A percentile compares a stretch with the other conserved stretches of the same genome.
phyloP scores from a whole-genome alignment of 2,113 vertebrate species.

The Pachycephala philippinensis region DNA sequence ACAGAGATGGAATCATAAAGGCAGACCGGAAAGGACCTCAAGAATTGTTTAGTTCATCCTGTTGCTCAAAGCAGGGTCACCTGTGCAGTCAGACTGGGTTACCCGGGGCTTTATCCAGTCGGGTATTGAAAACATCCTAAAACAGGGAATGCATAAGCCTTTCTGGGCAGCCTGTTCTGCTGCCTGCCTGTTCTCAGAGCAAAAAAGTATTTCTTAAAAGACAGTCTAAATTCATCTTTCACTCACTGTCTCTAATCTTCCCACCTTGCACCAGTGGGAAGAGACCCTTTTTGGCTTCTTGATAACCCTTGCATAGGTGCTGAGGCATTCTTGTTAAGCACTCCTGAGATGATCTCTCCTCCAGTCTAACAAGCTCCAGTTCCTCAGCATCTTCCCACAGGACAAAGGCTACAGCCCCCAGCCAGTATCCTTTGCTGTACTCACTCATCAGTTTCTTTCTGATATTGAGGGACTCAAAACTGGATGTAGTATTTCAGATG shows the following conservation, averaged over 20 bases:
- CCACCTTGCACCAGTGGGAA: background rate
- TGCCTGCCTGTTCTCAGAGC: background rate
- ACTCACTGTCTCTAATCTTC: background rate
- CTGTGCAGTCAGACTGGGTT: background rate
- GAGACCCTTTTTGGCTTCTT: background rate
- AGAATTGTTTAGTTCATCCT: background rate
- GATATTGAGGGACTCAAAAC: background rate
- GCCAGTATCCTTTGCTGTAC: background rate
- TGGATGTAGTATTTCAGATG: background rate
- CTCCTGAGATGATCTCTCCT: background rate
- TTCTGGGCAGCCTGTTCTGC: background rate
- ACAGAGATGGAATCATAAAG: background rate
- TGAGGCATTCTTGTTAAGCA: background rate
- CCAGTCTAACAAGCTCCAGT: background rate
- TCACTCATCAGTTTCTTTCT: background rate
- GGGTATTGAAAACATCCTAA: background rate
- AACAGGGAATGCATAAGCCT: background rate
- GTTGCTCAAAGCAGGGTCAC: background rate
- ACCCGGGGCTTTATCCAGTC: background rate
- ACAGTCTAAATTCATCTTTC: background rate
- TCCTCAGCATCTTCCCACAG: background rate
- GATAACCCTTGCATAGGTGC: accelerated
- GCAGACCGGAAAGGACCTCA: background rate
- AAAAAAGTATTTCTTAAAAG: background rate
- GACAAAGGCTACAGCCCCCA: background rate